phyloP scores from a whole-genome alignment of 2,113 vertebrate species.

The Solea senegalensis region DNA sequence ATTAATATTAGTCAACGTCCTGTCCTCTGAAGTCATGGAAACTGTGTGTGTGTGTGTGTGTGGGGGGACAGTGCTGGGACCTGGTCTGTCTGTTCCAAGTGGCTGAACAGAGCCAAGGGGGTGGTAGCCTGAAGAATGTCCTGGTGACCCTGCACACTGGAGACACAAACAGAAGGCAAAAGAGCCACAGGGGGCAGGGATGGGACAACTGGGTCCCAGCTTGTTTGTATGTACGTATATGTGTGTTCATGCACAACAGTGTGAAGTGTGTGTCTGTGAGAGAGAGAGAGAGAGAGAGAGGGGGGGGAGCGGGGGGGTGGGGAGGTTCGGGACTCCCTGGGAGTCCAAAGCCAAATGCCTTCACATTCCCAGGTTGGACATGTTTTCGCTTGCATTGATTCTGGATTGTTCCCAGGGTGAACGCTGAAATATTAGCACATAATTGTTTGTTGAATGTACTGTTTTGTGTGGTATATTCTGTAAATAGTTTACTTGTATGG shows the following conservation, averaged over 20 bases:
- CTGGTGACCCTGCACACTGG: conserved; percentile 79
- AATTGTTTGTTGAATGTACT: neutral
- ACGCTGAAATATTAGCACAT: conserved; percentile 40
- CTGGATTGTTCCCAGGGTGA: conserved; percentile 56
- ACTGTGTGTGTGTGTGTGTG: neutral
- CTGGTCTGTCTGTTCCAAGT: conserved; percentile 68
- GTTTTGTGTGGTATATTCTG: neutral
- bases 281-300: neutral
- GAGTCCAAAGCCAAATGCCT: conserved; percentile 69
- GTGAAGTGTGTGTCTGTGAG: conserved; percentile 29
- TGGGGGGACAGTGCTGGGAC: conserved; percentile 27
- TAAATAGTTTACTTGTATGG: too few relatives aligned
- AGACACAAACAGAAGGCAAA: conserved; percentile 83
- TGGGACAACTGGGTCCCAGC: conserved; percentile 68
- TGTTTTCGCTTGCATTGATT: conserved; percentile 61
- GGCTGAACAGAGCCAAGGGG: conserved; percentile 74
- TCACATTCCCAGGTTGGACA: conserved; percentile 62
- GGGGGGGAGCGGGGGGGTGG: neutral
- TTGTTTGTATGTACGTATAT: conserved; percentile 17
- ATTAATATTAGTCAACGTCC: too few relatives aligned
- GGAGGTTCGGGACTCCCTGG: conserved; percentile 43
- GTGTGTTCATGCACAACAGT: conserved; percentile 36
- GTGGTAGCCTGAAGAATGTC: conserved; percentile 77
- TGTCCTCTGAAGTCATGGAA: too few relatives aligned
- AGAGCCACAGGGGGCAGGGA: conserved; percentile 74